Conservation (phyloP, 2,113 vertebrate species). For the Lagopus muta region DNA sequence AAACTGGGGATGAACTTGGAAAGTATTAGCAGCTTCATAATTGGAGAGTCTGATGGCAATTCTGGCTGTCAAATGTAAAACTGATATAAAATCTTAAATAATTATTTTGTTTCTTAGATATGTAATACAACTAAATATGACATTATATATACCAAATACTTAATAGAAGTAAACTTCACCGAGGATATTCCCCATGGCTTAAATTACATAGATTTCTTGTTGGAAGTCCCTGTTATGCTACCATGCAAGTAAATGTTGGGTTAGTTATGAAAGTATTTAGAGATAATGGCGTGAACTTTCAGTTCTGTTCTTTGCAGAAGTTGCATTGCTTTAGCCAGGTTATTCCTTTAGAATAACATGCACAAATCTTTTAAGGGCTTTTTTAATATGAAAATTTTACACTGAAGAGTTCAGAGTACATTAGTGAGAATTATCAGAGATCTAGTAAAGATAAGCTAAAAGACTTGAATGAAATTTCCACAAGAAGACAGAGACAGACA, state of each 20-base stretch:
- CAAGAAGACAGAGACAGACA: not conserved
- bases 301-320: not conserved
- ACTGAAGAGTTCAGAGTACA: not conserved
- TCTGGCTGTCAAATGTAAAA: not conserved
- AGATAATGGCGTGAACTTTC: not conserved
- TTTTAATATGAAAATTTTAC: no score
- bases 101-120: not conserved
- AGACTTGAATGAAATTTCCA: not conserved
- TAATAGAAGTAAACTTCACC: not conserved
- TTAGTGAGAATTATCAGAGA: not conserved
- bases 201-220: no score
- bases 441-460: not conserved
- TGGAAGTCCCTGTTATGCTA: not conserved
- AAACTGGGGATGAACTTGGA: not conserved
- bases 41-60: not conserved
- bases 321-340: not conserved
- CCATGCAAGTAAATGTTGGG: not conserved
- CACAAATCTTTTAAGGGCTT: not conserved
- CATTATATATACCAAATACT: not conserved
- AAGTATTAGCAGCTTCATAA: not conserved
- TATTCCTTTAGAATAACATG: not conserved
- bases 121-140: not conserved
- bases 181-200: not conserved
- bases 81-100: not conserved
- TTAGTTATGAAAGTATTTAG: not conserved